phyloP scores from a whole-genome alignment of 2,888 invertebrate genomes.

The Philhelius pedissequus region DNA sequence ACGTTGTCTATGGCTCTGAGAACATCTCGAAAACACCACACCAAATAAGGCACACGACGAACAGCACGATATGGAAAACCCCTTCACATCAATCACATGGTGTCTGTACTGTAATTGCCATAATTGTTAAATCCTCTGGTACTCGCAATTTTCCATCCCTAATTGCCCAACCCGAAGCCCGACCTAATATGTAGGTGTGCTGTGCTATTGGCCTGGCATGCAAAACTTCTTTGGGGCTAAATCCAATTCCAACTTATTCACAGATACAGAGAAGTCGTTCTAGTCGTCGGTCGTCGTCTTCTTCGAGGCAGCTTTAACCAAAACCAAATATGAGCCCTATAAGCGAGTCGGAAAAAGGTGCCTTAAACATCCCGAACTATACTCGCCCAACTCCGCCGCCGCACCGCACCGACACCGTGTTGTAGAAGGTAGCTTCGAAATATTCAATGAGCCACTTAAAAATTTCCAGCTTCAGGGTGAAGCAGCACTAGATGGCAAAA shows the following conservation, averaged over 20 bases:
- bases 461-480: conserved; percentile 40
- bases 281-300: neutral
- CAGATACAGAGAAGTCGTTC: neutral
- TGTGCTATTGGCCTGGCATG: conserved; percentile 20
- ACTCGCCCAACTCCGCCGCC: neutral
- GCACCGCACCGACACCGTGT: neutral
- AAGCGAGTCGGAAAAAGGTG: conserved; percentile 37
- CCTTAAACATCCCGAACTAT: conserved; percentile 47
- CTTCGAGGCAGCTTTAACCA: conserved; percentile 11
- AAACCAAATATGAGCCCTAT: conserved; percentile 12
- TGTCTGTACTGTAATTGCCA: conserved; percentile 67
- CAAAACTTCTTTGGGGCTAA: conserved; percentile 40
- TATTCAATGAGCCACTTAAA: conserved; percentile 63
- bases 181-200: conserved; percentile 20
- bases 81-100: conserved; percentile 61
- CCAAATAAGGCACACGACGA: conserved; percentile 12
- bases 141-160: conserved; percentile 61
- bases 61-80: neutral
- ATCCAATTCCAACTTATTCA: conserved; percentile 48
- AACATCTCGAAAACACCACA: neutral
- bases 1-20: neutral
- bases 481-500: conserved; percentile 1
- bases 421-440: conserved; percentile 37
- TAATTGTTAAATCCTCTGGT: conserved; percentile 64
- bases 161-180: conserved; percentile 47